Evolutionary conservation across 2,797 vertebrate genomes (phyloP).

Genomic region (Perodicticus potto): DNA sequence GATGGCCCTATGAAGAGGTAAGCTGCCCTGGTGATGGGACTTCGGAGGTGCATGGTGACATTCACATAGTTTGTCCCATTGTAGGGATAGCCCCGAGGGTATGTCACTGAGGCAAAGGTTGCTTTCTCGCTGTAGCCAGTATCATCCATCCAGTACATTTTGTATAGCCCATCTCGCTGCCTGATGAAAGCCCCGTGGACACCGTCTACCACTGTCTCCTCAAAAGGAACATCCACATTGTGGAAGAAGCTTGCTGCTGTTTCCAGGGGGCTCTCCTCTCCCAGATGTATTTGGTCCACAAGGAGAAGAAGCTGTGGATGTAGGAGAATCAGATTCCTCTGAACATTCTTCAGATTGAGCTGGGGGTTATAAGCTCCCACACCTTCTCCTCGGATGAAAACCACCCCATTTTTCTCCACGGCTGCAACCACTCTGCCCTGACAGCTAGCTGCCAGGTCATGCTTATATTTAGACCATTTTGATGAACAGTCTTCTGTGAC

Average conservation of each 20-base stretch:
- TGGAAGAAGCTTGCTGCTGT: slow-evolving; percentile 96
- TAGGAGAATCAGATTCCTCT: slow-evolving; percentile 96
- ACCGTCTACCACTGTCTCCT: slow-evolving; percentile 90
- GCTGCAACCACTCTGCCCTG: slow-evolving; percentile 94
- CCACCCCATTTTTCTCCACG: slow-evolving; percentile 91
- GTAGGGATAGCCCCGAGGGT: slow-evolving; percentile 95
- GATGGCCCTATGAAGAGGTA: slow-evolving; percentile 97
- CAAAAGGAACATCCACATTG: slow-evolving; percentile 96
- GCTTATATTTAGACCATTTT: slow-evolving; percentile 98
- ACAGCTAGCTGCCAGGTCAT: slow-evolving; percentile 93
- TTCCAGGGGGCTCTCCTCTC: slow-evolving; percentile 91
- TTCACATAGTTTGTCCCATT: slow-evolving; percentile 98
- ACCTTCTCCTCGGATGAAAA: slow-evolving; percentile 97
- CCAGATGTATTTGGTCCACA: slow-evolving; percentile 95
- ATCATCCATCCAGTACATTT: slow-evolving; percentile 99
- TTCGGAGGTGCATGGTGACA: slow-evolving; percentile 93
- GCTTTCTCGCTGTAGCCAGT: slow-evolving; percentile 94
- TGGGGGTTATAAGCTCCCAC: slow-evolving; percentile 93
- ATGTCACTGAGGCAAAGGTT: slow-evolving; percentile 91
- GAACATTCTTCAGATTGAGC: slow-evolving; percentile 93
- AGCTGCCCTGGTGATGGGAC: slow-evolving; percentile 93
- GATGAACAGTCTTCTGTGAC: slow-evolving; percentile 97
- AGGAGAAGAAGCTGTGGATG: slow-evolving; percentile 96
- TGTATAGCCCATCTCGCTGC: slow-evolving; percentile 92
- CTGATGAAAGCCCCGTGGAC: slow-evolving; percentile 94